Percentiles rank a stretch among this genome's conserved stretches.
Evolutionary conservation across 2,797 vertebrate species (phyloP).

Genomic region (Acipenser ruthenus): DNA sequence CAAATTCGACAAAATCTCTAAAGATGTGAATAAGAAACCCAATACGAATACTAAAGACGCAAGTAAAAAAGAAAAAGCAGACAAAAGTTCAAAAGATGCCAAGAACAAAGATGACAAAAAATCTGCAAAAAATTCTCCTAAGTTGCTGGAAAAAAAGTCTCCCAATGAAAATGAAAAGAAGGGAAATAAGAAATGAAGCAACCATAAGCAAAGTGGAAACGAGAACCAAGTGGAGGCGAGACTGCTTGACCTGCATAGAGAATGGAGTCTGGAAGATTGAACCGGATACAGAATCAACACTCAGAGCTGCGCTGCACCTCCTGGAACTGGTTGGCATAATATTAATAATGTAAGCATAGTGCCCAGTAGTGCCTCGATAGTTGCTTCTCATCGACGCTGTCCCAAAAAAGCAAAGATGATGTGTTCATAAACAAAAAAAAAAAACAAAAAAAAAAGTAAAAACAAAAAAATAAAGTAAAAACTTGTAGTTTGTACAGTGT

Average conservation of each 20-base stretch:
- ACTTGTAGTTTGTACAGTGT: conserved; percentile 3
- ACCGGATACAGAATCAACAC: not conserved
- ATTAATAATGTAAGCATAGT: not conserved
- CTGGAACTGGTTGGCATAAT: conserved; percentile 1
- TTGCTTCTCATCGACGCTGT: conserved; percentile 13
- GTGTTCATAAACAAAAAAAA: too few relatives aligned
- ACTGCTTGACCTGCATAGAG: not conserved
- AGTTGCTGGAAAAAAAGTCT: conserved; percentile 24
- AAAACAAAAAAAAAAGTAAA: too few relatives aligned
- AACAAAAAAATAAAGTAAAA: not conserved
- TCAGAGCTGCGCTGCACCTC: not conserved
- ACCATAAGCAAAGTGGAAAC: not conserved
- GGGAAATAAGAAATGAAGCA: conserved; percentile 15
- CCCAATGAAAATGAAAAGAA: conserved; percentile 19
- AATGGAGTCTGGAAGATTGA: not conserved
- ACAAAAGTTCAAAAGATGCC: conserved; percentile 17
- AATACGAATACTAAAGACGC: not conserved
- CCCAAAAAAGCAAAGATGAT: not conserved
- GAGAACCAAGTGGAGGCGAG: not conserved
- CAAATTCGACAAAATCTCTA: not conserved
- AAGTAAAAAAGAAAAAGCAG: conserved; percentile 15
- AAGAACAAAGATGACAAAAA: conserved; percentile 21
- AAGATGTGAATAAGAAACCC: not conserved
- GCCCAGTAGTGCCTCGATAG: conserved; percentile 8
- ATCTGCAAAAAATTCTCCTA: conserved; percentile 28